Conservation (phyloP, 2,888 invertebrate genomes). For the Ennomos erosarius region DNA sequence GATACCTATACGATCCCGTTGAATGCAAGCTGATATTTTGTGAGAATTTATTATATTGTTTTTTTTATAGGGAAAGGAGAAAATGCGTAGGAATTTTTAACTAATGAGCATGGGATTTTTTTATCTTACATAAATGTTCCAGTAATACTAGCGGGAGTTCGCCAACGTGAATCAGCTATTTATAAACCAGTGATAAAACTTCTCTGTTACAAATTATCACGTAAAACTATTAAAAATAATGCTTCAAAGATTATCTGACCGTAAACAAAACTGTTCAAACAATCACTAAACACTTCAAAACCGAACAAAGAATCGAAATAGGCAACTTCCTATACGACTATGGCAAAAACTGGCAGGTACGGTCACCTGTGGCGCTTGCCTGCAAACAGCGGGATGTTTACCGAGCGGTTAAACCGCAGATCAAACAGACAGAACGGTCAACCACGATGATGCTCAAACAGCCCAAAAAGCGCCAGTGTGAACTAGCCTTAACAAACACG, state of each 20-base stretch:
- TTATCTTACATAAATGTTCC: neutral
- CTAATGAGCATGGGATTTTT: conserved; percentile 5
- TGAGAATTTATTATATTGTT: conserved; percentile 36
- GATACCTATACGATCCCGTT: conserved; percentile 46
- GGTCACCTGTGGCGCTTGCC: conserved; percentile 78
- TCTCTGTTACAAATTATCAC: neutral
- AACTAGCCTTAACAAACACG: conserved; percentile 71
- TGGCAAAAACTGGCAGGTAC: conserved; percentile 68
- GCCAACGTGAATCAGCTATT: too few species aligned
- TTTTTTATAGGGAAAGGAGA: conserved; percentile 14
- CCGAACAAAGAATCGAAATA: conserved; percentile 41
- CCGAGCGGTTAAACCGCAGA: conserved; percentile 48
- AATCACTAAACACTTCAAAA: conserved; percentile 49
- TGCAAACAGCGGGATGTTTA: conserved; percentile 57
- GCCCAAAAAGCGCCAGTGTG: conserved; percentile 69
- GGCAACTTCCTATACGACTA: conserved; percentile 62
- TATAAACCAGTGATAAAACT: too few species aligned
- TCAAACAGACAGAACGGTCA: conserved; percentile 35
- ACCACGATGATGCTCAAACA: conserved; percentile 13
- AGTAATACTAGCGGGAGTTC: too few species aligned
- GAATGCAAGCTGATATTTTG: conserved; percentile 35
- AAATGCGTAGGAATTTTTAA: conserved; percentile 16
- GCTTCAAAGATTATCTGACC: conserved; percentile 13
- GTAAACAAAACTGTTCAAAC: conserved; percentile 41
- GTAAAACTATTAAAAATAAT: conserved; percentile 10